Evolutionary conservation across 1,140 invertebrate genomes (phyloP), one percentile per base, ranked within the genome.

Genomic region (Heliconius melpomene): DNA sequence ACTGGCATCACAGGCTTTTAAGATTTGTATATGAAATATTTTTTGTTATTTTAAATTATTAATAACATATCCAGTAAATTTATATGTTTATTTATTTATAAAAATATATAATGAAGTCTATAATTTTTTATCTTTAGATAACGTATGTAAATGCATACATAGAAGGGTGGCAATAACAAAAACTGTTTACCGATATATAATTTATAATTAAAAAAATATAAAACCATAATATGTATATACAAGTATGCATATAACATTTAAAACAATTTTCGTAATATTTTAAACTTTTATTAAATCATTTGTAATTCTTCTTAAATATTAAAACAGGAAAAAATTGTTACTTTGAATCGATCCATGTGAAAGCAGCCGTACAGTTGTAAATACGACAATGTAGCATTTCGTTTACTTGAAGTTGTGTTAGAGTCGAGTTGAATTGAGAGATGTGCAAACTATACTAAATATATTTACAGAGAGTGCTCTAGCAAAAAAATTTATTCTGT

Each of bases 1-100:
- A 72, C 70, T 72, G 20, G 20, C 32, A 66, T 46, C 36, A 40
- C 54, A 71, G 46, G 60, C 29, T 77, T 75, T 70, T 29, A 77
- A 77, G 38, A 50, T 66, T 11, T 66, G 6, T 29, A 0, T 66
- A 66, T 66, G 3, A 66, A 26, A 66, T 29, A 29, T 66, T 66
- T 66, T 26, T 29, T 29, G 26, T 66, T 66, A 26, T 66, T 66
- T 26, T 26, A 5, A 5, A 66, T 29, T 3, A 26, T 60, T n/a
- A 60, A 23, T 60, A 23, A 26, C 1, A 16, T 46, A 3, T 46
- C 0, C 13, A 46, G 13, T 5, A 46, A 46, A 8, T 13, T 46
- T 13, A 13, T 13, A 13, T 46, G 1, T 11, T 46, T 46, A n/a
- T 1, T 46, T 3, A 11, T 46, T 0, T 46, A 16, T 46, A 46